Conservation (phyloP, 1,140 invertebrate genomes). For the Pachypeltis micranthus region DNA sequence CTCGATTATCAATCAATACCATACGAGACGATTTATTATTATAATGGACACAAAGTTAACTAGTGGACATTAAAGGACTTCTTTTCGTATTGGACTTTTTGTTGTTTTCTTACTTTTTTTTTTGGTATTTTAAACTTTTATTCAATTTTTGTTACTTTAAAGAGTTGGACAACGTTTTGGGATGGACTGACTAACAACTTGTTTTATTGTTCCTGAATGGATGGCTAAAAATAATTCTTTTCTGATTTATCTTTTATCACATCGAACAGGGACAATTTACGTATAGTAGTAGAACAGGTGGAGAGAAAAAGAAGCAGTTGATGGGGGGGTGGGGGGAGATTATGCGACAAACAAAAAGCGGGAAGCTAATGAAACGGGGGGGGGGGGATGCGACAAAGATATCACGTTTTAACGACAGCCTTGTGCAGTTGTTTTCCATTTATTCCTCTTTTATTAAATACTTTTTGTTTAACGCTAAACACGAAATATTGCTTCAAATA, state of each 20-base stretch:
- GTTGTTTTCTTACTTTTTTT: no score
- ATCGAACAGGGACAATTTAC: background rate
- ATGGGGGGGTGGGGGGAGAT: background rate
- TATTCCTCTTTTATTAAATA: no score
- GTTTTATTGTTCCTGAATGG: conserved; percentile 5
- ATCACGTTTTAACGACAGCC: background rate
- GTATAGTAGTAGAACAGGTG: background rate
- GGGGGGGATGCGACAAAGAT: background rate
- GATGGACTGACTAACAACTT: background rate
- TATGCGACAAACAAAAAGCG: background rate
- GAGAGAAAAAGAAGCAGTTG: no score
- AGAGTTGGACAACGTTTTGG: conserved; percentile 1
- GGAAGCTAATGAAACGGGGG: background rate
- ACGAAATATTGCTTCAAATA: no score
- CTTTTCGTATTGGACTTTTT: background rate
- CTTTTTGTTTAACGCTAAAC: no score
- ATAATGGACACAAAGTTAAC: conserved; percentile 6
- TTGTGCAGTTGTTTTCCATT: background rate
- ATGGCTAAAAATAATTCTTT: background rate
- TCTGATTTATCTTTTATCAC: no score
- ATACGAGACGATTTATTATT: background rate
- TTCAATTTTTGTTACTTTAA: background rate
- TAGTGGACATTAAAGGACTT: conserved; percentile 4
- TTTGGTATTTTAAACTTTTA: conserved; percentile 5
- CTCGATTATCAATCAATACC: background rate